Percentiles rank a stretch among this genome's conserved stretches.
Evolutionary conservation across 2,113 vertebrate species (phyloP).

Genomic region (Alligator sinensis): DNA sequence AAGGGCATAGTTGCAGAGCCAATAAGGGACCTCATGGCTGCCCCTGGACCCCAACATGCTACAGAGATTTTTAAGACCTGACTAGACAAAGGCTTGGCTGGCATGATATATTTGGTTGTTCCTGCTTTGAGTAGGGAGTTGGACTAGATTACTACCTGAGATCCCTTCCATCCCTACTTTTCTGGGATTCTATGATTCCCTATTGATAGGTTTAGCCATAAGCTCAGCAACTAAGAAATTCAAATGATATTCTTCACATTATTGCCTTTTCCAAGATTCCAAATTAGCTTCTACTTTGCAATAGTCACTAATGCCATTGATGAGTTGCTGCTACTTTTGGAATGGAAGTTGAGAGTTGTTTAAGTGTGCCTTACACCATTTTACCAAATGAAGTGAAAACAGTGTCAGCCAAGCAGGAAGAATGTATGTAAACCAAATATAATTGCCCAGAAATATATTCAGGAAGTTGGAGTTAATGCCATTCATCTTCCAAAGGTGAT

Average conservation of each 20-base stretch:
- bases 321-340: neutral
- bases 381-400: neutral
- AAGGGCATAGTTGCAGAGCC: too few relatives aligned
- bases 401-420: neutral
- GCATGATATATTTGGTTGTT: too few relatives aligned
- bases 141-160: too few relatives aligned
- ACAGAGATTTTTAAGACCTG: neutral
- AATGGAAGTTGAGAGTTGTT: neutral
- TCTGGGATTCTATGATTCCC: too few relatives aligned
- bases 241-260: neutral
- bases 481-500: neutral
- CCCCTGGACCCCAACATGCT: neutral
- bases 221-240: neutral
- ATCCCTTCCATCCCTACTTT: too few relatives aligned
- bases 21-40: too few relatives aligned
- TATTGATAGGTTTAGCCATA: neutral
- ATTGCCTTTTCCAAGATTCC: neutral
- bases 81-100: too few relatives aligned
- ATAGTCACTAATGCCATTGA: neutral
- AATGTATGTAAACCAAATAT: neutral
- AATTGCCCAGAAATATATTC: neutral
- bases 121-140: too few relatives aligned
- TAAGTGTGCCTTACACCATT: neutral
- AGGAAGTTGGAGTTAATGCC: neutral
- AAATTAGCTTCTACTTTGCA: neutral